Conservation (phyloP, 2,113 vertebrate genomes). For the Eurystomus gularis region DNA sequence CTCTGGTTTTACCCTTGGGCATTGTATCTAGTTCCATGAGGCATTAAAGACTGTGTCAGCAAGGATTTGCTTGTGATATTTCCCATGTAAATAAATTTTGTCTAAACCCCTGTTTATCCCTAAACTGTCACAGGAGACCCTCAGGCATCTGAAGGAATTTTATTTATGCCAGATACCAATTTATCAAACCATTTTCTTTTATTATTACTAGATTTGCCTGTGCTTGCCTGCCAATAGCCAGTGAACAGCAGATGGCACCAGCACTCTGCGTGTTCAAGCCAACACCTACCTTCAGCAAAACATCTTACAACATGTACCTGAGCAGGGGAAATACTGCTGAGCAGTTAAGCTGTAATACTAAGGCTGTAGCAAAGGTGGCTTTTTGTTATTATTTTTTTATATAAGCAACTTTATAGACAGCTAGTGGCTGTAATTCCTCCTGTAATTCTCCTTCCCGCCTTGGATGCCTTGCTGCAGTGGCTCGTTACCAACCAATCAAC, state of each 20-base stretch:
- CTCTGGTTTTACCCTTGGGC: neutral
- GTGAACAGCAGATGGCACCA: conserved; percentile 62
- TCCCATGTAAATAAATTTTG: neutral
- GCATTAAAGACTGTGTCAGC: neutral
- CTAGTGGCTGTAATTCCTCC: neutral
- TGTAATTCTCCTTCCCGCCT: neutral
- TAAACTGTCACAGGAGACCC: neutral
- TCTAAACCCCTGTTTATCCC: neutral
- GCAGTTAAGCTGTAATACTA: neutral
- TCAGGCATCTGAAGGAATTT: neutral
- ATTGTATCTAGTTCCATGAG: neutral
- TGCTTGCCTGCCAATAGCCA: neutral
- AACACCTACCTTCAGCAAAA: rapidly evolving
- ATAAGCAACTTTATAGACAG: neutral
- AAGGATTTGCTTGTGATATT: neutral
- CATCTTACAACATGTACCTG: rapidly evolving
- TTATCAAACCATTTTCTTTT: neutral
- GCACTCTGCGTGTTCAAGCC: neutral
- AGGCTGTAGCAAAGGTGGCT: neutral
- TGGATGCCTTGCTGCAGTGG: neutral
- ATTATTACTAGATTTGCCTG: neutral
- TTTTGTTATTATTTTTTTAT: neutral
- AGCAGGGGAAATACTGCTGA: rapidly evolving
- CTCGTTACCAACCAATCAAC: neutral
- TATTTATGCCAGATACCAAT: neutral